Evolutionary conservation across 1,140 invertebrate species (phyloP).

Genomic region (Zaprionus ornatus): DNA sequence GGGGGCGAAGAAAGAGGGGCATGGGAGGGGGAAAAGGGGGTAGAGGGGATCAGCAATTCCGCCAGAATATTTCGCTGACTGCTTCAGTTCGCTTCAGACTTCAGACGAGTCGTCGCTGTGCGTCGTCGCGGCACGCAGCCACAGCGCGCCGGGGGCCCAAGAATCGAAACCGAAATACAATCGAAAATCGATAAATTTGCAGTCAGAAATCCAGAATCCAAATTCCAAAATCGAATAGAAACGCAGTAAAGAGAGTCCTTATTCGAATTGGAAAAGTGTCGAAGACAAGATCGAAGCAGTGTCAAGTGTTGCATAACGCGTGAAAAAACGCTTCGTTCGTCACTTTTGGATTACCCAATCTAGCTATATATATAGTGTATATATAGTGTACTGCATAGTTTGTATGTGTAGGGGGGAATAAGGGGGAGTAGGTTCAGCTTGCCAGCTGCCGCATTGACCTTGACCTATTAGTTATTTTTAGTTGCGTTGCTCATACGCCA

Average conservation of each 20-base stretch:
- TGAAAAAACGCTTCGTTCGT: background rate
- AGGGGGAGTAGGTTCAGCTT: conserved; percentile 13
- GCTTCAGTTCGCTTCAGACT: conserved; percentile 49
- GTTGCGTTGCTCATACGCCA: conserved; percentile 32
- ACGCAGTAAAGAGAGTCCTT: background rate
- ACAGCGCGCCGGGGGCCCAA: conserved; percentile 9
- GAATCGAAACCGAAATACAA: background rate
- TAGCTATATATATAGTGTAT: background rate
- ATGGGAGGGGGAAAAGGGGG: background rate
- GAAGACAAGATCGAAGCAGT: background rate
- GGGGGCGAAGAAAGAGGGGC: background rate
- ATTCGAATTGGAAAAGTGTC: background rate
- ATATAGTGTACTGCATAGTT: background rate
- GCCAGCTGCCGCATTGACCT: conserved; percentile 58
- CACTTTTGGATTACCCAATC: conserved; percentile 6
- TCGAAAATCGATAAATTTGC: background rate
- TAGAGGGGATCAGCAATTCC: background rate
- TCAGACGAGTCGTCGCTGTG: conserved; percentile 1
- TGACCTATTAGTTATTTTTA: conserved; percentile 73
- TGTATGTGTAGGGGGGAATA: background rate
- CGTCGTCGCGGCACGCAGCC: conserved; percentile 25
- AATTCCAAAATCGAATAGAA: background rate
- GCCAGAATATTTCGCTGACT: conserved; percentile 26
- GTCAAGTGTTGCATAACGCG: conserved; percentile 41
- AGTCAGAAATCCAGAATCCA: conserved; percentile 7